phyloP scores from a whole-genome alignment of 2,888 invertebrate genomes.

The Resseliella maxima region DNA sequence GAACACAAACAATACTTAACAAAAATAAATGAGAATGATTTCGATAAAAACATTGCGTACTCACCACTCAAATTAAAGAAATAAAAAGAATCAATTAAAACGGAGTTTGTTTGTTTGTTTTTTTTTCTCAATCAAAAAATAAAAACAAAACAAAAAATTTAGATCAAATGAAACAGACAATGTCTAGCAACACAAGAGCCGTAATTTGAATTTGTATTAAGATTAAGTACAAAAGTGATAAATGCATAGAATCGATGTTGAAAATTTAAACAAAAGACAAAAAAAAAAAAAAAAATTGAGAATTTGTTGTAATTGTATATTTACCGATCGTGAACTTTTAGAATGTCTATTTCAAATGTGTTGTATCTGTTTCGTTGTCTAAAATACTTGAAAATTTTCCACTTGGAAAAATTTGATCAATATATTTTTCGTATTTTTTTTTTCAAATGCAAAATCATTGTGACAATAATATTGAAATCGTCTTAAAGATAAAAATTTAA shows the following conservation, averaged over 20 bases:
- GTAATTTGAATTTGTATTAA: not conserved
- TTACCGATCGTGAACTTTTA: conserved; percentile 27
- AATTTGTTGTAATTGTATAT: not conserved
- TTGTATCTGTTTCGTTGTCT: not conserved
- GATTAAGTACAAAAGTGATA: not conserved
- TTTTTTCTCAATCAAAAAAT: not conserved
- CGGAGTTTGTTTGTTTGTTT: too few relatives aligned
- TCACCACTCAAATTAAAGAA: conserved; percentile 33
- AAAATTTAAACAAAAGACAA: too few relatives aligned
- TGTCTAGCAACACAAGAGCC: not conserved
- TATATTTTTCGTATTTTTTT: not conserved
- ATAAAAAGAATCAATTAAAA: not conserved
- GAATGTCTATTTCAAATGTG: conserved; percentile 34
- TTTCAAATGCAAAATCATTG: too few relatives aligned
- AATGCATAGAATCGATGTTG: too few relatives aligned
- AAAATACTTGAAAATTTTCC: not conserved
- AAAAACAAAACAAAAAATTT: not conserved
- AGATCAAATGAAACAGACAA: not conserved
- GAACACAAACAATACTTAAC: conserved; percentile 9
- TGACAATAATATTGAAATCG: too few relatives aligned
- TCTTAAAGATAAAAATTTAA: not conserved
- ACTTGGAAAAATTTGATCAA: not conserved
- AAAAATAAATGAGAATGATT: not conserved
- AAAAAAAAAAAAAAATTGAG: not conserved
- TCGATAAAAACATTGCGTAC: conserved; percentile 5